Base-by-base conservation (phyloP, 2,113 vertebrate genomes). In the Sceloporus tristichus region DNA sequence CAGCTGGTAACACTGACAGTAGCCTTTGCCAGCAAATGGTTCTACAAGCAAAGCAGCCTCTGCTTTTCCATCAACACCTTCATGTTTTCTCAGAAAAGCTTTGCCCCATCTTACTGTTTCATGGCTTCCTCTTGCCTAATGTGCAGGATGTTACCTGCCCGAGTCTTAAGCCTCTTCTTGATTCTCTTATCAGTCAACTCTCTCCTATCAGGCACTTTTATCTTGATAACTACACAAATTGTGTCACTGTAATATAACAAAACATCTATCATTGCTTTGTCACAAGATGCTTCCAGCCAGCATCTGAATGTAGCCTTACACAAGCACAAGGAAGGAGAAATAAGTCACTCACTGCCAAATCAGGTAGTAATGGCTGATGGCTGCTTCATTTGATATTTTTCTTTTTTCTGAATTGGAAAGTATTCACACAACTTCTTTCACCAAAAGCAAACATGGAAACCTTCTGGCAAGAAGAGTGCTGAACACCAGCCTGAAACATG, bases 11-110 rank as follows among this genome's bases (percentile, higher is more conserved):
- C 8, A 29, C 65, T 86, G 68, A 38, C 40, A 19, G 68, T 56
- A 73, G 68, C 42, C 48, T 53, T 34, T 59, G 53, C 34, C 68
- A 42, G 80, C 66, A 70, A 87, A 82, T 48, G 75, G 70, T 87
- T 73, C 53, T 54, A 56, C n/a, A 86, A 40, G 38, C 21, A 38
- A n/a, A 71, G 23, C 18, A 82, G 54, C 10, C 27, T 42, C 56
- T 80, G 54, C 25, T n/a, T 74, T 74, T 87, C 70, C 40, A 34
- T 82, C 38, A 62, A 81, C 54, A 65, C 40, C 27, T 68, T 87
- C 11, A 62, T 65, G 34, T 59, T 73, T 87, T 21, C n/a, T 59
- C 54, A 29, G 38, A 86, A 86, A 73, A 80, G 77, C 25, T 86
- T 74, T 10, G 21, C 29, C 42, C 29, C 62, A 5, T 59, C 4